Percentiles rank a stretch among this genome's conserved stretches.
These are phyloP conservation scores for Oligia strigilis DNA, from an alignment of 2,888 invertebrate genomes.

Conservation along the genomic window DNA sequence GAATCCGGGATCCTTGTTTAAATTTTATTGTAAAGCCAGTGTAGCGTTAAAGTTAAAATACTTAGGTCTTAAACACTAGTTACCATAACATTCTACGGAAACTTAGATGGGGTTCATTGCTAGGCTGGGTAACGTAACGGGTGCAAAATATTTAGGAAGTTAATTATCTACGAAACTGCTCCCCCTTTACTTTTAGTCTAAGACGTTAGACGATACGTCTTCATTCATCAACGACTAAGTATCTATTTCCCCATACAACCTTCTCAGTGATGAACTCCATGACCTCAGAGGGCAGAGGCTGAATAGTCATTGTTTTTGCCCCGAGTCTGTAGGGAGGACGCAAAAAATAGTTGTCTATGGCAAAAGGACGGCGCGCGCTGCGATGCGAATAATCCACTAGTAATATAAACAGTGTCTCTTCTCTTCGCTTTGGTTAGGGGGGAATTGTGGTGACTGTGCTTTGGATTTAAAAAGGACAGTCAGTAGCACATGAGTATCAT, in stretches of 20 bases:
- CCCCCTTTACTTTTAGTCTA: conserved; percentile 16
- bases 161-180: conserved; percentile 14
- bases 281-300: conserved; percentile 65
- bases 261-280: conserved; percentile 60
- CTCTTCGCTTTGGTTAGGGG: conserved; percentile 71
- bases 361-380: conserved; percentile 62
- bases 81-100: background rate
- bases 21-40: no score
- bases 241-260: conserved; percentile 39
- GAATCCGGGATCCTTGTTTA: background rate
- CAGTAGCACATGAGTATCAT: background rate
- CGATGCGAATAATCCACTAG: conserved; percentile 76
- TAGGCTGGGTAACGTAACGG: background rate
- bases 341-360: conserved; percentile 66
- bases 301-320: conserved; percentile 67
- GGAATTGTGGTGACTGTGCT: conserved; percentile 61
- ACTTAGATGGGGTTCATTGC: background rate
- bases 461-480: conserved; percentile 18
- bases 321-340: conserved; percentile 55
- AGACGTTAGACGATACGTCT: conserved; percentile 47
- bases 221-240: conserved; percentile 42
- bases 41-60: background rate
- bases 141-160: conserved; percentile 17
- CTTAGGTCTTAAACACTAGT: background rate
- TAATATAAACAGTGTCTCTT: conserved; percentile 83